Base-by-base conservation (phyloP, 1,140 invertebrate genomes). In the Drosophila simulans region DNA sequence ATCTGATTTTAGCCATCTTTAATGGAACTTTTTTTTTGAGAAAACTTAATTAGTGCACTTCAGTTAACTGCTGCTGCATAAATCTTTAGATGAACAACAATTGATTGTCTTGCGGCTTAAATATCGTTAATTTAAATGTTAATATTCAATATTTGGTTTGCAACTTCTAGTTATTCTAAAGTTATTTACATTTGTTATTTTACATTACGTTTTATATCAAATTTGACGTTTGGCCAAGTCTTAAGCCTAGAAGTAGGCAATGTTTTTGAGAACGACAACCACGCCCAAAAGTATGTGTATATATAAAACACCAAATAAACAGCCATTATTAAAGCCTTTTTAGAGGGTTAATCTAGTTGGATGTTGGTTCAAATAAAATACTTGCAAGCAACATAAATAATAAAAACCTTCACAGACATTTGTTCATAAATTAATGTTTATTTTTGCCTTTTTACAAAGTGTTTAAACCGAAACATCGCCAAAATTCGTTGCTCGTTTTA, bases 371-470 rank as follows among this genome's bases (percentile, higher is more conserved):
- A 22, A 5, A 2, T 13, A 3, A 17, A n/a, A 2, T 20, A 15
- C n/a, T 1, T n/a, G 10, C 5, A 31, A 10, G 35, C 2, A 1
- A 10, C n/a, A 4, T 12, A n/a, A 59, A 25, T 2, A 15, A 15
- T 4, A 40, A 20, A 0, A 4, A 4, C 0, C 7, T 0, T 15
- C 3, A 3, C 3, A 0, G 7, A 35, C 1, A 3, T 51, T 63
- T 57, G 20, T 69, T 22, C 34, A 71, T 71, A 70, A 71, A 70
- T 71, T 51, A 71, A 43, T 52, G 49, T 71, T 71, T 71, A 71
- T 71, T 71, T 69, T 69, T 71, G 46, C 52, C 65, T 71, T 71
- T 71, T 71, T 71, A 71, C 68, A 71, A 52, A 71, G 35, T 68
- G 49, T 70, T 55, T 37, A 56, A 69, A 49, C 22, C n/a, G 13